Evolutionary conservation across 2,113 vertebrate genomes (phyloP), one percentile per base, ranked within the genome.

Genomic region (Halichoeres trimaculatus): DNA sequence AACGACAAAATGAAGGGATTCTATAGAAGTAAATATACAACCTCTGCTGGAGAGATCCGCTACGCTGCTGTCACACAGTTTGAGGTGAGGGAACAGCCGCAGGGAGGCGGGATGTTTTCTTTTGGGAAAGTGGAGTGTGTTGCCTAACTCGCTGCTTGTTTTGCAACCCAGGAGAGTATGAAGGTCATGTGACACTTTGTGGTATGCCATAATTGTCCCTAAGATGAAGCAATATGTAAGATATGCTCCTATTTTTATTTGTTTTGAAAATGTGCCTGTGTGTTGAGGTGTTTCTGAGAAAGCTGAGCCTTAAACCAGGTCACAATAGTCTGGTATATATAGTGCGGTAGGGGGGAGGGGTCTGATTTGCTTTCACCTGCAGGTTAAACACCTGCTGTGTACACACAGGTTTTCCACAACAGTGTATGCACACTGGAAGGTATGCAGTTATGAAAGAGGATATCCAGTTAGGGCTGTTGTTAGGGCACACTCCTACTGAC

Each of bases 1-100:
- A 99, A 99, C 10, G 97, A 99, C 88, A 99, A 99, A 92, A 99
- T 99, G 98, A 99, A 99, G 88, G 97, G 97, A 0, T 99, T 99
- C 77, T 99, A 99, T 79, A 92, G 97, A 74, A 99, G 98, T 91
- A 99, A 99, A 95, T 99, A 99, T 20, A 92, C 93, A 35, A 93
- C 93, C 68, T 69, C 95, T 41, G 88, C 91, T 4, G 98, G 98
- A 84, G 98, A 99, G 86, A 86, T 93, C 3, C 96, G 96, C 81
- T 99, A 95, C 36, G 98, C 98, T 65, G 98, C 98, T 12, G 98
- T 99, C 91, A 99, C 98, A 35, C 98, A 99, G 91, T 99, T 99
- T 87, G 98, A 99, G 97, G 98, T 99, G 90, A 89, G 14, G 10
- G 12, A 10, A 17, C 8, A 41, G 6, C 48, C 47, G 35, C 47